These are phyloP conservation scores for Rafetus swinhoei DNA, from an alignment of 2,113 vertebrate species.

Conservation along the genomic window DNA sequence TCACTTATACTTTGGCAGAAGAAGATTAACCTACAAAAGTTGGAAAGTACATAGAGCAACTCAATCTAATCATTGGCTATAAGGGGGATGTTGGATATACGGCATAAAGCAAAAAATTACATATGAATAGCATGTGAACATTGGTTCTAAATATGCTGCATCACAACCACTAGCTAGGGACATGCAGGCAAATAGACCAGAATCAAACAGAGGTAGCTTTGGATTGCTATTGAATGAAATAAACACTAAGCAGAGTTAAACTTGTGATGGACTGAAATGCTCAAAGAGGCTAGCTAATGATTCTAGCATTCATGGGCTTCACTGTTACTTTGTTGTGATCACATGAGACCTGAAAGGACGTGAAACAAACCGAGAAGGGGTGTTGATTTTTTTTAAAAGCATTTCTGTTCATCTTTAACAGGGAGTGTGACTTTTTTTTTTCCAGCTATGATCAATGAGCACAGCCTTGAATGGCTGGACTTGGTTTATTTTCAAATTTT, in stretches of 20 bases:
- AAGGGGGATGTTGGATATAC: rapidly evolving
- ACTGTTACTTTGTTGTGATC: background rate
- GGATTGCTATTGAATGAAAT: background rate
- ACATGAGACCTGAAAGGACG: background rate
- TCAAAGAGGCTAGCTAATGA: background rate
- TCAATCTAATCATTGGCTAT: background rate
- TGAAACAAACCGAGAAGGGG: background rate
- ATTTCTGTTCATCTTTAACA: background rate
- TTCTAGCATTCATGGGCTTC: background rate
- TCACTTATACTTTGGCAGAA: background rate
- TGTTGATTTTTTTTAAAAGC: background rate
- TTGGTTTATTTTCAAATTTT: background rate
- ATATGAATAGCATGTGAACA: background rate
- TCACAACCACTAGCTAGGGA: background rate
- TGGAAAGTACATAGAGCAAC: background rate
- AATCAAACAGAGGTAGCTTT: background rate
- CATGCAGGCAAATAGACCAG: no score
- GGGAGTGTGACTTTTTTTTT: background rate
- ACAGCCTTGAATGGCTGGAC: background rate
- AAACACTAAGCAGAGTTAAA: background rate
- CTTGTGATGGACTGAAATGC: background rate
- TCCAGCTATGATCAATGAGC: background rate
- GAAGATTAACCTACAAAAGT: background rate
- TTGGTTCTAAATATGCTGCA: rapidly evolving
- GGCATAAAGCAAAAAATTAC: rapidly evolving